These are phyloP conservation scores for Hyppa rectilinea DNA, from an alignment of 2,888 invertebrate species.

Conservation along the genomic window DNA sequence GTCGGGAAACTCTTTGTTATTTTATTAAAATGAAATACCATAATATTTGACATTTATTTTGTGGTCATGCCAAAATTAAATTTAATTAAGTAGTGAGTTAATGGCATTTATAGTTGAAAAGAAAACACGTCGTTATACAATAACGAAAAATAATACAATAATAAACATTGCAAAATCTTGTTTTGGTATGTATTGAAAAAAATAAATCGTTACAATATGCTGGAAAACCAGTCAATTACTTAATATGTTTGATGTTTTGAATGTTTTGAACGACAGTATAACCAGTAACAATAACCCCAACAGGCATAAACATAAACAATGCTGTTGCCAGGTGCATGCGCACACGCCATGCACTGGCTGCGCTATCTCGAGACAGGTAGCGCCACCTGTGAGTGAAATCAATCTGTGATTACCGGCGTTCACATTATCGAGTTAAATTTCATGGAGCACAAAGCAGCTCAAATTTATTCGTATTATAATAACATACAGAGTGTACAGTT, in stretches of 20 bases:
- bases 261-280: constrained; percentile 46
- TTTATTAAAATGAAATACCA: constrained; percentile 4
- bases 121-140: background rate
- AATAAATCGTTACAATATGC: constrained; percentile 4
- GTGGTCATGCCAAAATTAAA: background rate
- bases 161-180: background rate
- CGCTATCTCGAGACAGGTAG: constrained; percentile 30
- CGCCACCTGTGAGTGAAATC: constrained; percentile 57
- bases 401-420: constrained; percentile 14
- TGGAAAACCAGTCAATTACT: constrained; percentile 30
- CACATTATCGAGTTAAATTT: constrained; percentile 27
- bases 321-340: constrained; percentile 51
- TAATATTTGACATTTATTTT: background rate
- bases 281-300: constrained; percentile 40
- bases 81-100: background rate
- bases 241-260: constrained; percentile 38
- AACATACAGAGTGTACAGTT: constrained; percentile 23
- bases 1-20: background rate
- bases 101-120: background rate
- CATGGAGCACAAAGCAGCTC: constrained; percentile 20
- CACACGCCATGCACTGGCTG: constrained; percentile 52
- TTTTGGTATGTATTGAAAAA: background rate
- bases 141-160: background rate
- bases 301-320: constrained; percentile 39
- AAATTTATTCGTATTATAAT: constrained; percentile 40